These are phyloP conservation scores for Cyclophora albipunctata DNA, from an alignment of 2,888 invertebrate genomes.

Conservation along the genomic window DNA sequence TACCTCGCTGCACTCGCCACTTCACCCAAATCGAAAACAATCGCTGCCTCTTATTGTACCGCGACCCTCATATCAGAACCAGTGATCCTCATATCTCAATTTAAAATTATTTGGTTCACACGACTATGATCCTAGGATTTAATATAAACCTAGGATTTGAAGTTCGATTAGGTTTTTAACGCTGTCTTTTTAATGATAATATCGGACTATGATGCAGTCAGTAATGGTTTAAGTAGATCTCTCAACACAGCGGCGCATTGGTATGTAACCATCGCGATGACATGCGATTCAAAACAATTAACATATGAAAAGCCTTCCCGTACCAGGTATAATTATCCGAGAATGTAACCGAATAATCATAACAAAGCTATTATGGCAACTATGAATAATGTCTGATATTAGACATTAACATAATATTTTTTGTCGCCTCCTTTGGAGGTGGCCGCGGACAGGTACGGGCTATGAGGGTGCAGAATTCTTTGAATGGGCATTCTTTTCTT, in stretches of 20 bases:
- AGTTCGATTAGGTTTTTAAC: too few species aligned
- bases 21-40: slow-evolving; percentile 12
- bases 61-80: not conserved
- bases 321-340: slow-evolving; percentile 48
- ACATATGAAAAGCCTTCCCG: slow-evolving; percentile 31
- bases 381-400: slow-evolving; percentile 69
- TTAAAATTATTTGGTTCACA: too few species aligned
- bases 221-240: too few species aligned
- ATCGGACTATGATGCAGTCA: too few species aligned
- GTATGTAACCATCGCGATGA: slow-evolving; percentile 39
- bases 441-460: slow-evolving; percentile 70
- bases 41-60: not conserved
- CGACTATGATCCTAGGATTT: too few species aligned
- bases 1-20: slow-evolving; percentile 22
- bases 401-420: slow-evolving; percentile 72
- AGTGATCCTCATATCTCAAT: not conserved
- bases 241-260: too few species aligned
- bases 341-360: slow-evolving; percentile 65
- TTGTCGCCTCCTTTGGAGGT: slow-evolving; percentile 66
- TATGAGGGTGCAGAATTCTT: slow-evolving; percentile 74
- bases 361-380: slow-evolving; percentile 70
- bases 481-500: slow-evolving; percentile 56
- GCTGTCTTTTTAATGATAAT: too few species aligned
- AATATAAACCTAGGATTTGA: too few species aligned
- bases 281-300: slow-evolving; percentile 35